Base-by-base conservation (phyloP, 2,888 invertebrate genomes). In the Apodemia duryi region DNA sequence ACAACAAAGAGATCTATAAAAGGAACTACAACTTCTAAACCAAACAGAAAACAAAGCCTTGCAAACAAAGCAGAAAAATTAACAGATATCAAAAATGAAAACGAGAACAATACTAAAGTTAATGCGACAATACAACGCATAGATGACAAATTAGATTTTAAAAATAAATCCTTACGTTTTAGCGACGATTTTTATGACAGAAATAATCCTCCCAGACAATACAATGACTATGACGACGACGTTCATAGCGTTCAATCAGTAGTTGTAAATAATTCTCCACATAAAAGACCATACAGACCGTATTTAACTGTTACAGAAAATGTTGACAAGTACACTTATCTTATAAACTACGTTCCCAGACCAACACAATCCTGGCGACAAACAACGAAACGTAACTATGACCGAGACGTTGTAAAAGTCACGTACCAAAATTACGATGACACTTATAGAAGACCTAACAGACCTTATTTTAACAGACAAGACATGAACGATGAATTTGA, bases 111-210 rank as follows among this genome's bases (percentile, higher is more conserved):
- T 46, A 66, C 72, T 43, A 81, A 77, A 74, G 71, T 70, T 61
- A 76, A 78, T 65, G 72, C 71, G 63, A 83, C 81, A 35, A 71
- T 80, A 73, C 80, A 80, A 67, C 85, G 83, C 68, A 90, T 94
- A 62, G 93, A 92, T 72, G 94, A 94, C 79, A 94, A 94, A 91
- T 87, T 94, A 65, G 94, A 94, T 86, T 87, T 94, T 75, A 89
- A 82, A 75, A 88, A 91, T 68, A 91, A 91, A 79, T 88, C 80
- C 68, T 79, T 78, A 84, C 85, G 90, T 13, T 86, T 80, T 65
- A 86, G 83, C 32, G 82, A 89, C 72, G 70, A 75, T 66, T 76
- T 81, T 65, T 75, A 70, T 64, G 75, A 82, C 72, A 79, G 86
- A 79, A 78, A 71, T 38, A 71, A 74, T 65, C 81, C 83, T 29